Conservation (phyloP, 2,113 vertebrate genomes). For the Otis tarda region DNA sequence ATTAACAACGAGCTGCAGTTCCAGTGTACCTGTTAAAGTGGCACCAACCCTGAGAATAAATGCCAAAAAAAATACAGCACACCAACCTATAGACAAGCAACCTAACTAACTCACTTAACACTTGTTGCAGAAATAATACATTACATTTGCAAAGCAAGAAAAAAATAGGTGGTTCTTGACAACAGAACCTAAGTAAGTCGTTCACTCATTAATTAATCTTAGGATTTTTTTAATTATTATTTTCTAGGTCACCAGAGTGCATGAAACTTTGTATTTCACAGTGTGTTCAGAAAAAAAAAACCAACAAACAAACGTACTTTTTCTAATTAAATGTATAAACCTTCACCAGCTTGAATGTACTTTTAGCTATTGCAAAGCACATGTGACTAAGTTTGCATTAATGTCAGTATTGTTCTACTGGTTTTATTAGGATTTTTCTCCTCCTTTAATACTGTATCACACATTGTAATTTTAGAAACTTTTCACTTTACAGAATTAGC, state of each 20-base stretch:
- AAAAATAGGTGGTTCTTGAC: background rate
- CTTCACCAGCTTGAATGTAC: constrained; percentile 71
- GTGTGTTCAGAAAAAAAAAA: background rate
- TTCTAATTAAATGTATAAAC: background rate
- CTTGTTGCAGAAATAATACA: background rate
- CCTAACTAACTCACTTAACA: background rate
- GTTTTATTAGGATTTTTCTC: constrained; percentile 47
- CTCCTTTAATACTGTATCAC: constrained; percentile 37
- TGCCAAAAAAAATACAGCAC: background rate
- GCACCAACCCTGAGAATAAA: background rate
- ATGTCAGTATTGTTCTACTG: constrained; percentile 59
- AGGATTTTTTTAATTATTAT: background rate
- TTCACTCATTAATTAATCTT: background rate
- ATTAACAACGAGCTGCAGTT: background rate
- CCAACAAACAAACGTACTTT: background rate
- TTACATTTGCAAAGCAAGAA: background rate
- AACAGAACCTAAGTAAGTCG: background rate
- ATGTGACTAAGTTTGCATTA: constrained; percentile 51
- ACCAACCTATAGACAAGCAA: background rate
- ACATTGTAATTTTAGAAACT: constrained; percentile 23
- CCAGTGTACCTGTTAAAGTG: background rate
- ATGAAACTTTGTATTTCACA: constrained; percentile 51
- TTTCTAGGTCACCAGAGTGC: constrained; percentile 22
- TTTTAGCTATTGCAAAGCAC: constrained; percentile 63
- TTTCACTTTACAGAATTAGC: constrained; percentile 30